Evolutionary conservation across 2,797 vertebrate genomes (phyloP), one percentile per base, ranked within the genome.

Genomic region (Falco peregrinus): DNA sequence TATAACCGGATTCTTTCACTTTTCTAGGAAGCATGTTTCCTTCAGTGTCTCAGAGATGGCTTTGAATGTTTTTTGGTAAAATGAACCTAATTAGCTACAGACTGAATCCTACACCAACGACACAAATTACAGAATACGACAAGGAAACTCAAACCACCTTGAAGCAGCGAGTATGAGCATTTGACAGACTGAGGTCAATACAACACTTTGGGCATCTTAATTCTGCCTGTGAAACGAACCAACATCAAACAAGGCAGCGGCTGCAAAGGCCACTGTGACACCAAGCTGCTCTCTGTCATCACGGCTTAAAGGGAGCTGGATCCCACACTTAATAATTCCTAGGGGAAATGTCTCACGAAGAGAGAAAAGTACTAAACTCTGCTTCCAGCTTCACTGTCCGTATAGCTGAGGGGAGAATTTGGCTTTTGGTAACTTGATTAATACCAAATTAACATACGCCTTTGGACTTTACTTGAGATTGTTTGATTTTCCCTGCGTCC

Each of bases 361-460:
- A 73, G 13, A 92, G 56, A 33, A 78, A 0, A 80, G 78, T 7
- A 4, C 75, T 80, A 28, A 69, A 51, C 31, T 48, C 64, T 29
- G 79, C 95, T 81, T 76, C 70, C 84, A 90, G 56, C 84, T 67
- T 79, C 25, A 11, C 53, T 91, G 61, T 85, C 54, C 25, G 51
- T 31, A 28, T 11, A 83, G 84, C 90, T 16, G 45, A 88, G 63
- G 65, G 78, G 37, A 92, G 51, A 86, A 93, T 87, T 6, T 89
- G 91, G 93, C 93, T 83, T 91, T 84, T 88, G 68, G 54, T 67
- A 93, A 91, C 73, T 92, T 81, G 88, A 96, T 91, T 91, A 90
- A 92, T 89, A 75, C 39, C 73, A 53, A 87, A 91, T 93, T 92
- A 97, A 87, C 47, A 81, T 61, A 91, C 41, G 48, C 59, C 48